phyloP scores from a whole-genome alignment of 2,797 vertebrate species.

The Crocodylus rhombifer region DNA sequence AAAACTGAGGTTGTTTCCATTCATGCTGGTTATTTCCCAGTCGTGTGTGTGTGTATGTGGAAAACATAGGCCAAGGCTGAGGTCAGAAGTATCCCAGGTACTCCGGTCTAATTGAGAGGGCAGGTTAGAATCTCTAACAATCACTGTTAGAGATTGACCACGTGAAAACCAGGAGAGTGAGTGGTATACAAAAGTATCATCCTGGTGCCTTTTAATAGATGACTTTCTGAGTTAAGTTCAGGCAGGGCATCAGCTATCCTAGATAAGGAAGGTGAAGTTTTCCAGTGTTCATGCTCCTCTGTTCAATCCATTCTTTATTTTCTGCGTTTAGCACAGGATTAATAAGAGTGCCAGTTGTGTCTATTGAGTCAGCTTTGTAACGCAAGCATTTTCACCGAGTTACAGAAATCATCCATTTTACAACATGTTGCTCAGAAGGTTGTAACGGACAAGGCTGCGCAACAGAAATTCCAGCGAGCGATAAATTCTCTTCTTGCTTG shows the following conservation, averaged over 20 bases:
- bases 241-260: background rate
- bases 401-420: background rate
- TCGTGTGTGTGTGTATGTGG: background rate
- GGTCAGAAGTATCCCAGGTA: background rate
- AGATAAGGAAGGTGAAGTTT: background rate
- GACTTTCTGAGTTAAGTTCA: background rate
- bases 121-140: background rate
- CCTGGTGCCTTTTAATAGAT: background rate
- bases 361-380: background rate
- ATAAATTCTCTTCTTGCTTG: background rate
- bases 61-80: background rate
- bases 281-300: background rate
- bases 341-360: background rate
- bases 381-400: background rate
- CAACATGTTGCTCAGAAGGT: background rate
- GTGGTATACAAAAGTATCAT: background rate
- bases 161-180: background rate
- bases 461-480: background rate
- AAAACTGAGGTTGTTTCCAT: background rate
- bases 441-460: background rate
- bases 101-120: background rate
- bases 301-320: background rate
- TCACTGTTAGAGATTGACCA: background rate
- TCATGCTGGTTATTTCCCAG: background rate
- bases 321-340: background rate